phyloP scores from a whole-genome alignment of 2,113 vertebrate species.

The Pedionomus torquatus region DNA sequence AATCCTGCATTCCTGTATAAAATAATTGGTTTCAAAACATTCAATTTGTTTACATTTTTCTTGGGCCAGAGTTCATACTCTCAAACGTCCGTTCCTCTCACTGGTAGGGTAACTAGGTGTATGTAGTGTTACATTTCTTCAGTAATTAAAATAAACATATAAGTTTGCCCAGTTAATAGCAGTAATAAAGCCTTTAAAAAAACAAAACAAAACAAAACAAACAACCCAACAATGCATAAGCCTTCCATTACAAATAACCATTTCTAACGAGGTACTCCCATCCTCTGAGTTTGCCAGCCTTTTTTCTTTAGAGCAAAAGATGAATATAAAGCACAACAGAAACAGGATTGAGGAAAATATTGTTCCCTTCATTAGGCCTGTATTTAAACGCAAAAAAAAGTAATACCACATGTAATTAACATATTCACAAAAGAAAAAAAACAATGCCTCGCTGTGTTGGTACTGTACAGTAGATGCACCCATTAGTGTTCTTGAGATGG shows the following conservation, averaged over 20 bases:
- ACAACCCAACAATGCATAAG: background rate
- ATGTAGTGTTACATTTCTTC: constrained; percentile 64
- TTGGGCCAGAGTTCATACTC: constrained; percentile 63
- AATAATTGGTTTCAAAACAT: constrained; percentile 77
- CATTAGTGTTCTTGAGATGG: constrained; percentile 65
- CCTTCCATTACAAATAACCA: constrained; percentile 37
- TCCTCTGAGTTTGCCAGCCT: constrained; percentile 65
- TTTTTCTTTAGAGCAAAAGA: constrained; percentile 64
- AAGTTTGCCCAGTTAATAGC: constrained; percentile 60
- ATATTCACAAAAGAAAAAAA: constrained; percentile 74
- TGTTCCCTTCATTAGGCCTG: constrained; percentile 91
- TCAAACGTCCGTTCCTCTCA: constrained; percentile 32
- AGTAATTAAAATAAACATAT: constrained; percentile 63
- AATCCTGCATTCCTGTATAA: constrained; percentile 81
- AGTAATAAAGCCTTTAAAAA: constrained; percentile 62
- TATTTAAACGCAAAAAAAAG: constrained; percentile 76
- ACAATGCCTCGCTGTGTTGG: constrained; percentile 63
- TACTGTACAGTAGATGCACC: constrained; percentile 72
- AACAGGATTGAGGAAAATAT: constrained; percentile 77
- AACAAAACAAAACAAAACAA: background rate
- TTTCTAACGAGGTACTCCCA: constrained; percentile 71
- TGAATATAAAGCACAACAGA: constrained; percentile 78
- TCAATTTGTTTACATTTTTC: constrained; percentile 61
- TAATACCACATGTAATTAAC: constrained; percentile 80
- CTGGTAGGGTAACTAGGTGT: constrained; percentile 45